Evolutionary conservation across 2,888 invertebrate genomes (phyloP), one percentile per base, ranked within the genome.

Genomic region (Zaprionus lineosus): DNA sequence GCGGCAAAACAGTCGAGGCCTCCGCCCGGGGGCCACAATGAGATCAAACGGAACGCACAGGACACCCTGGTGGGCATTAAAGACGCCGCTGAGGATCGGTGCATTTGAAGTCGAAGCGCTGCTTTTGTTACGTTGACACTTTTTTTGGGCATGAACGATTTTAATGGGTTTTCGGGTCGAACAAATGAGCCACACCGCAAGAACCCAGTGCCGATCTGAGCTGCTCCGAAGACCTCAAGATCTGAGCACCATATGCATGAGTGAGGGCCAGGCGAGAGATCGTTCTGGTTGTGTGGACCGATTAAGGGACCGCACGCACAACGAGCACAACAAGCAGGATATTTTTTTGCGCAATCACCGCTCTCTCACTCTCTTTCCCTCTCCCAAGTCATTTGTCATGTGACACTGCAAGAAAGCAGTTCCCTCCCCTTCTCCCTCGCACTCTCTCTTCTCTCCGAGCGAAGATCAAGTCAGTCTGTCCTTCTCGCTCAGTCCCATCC

Each of bases 41-140:
- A 86, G 86, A 87, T 88, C 79, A 87, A 87, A 86, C 76, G 67
- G 71, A 74, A 73, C 84, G 75, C 83, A 77, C 73, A 88, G 88
- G 88, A 88, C 88, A 82, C 87, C 88, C 88, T 77, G 87, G 82
- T 77, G 89, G 66, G 86, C 71, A 87, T 88, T 89, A 89, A 89
- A 90, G 89, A 83, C 68, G 84, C 90, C 90, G 89, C 83, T 55
- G 37, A 29, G 53, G 74, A 69, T 79, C 89, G 88, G 89, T 69
- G 64, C 76, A 82, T 89, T 89, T 89, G 89, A 89, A 83, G 84
- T 81, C 71, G 67, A 61, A 68, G 84, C 88, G 87, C 83, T 87
- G 87, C 87, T 88, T 89, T 89, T 89, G 90, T 89, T 88, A 83
- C 86, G 90, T 89, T 89, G 90, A 89, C 89, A 89, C 88, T 88